Percentiles rank a stretch among this genome's conserved stretches.
phyloP scores from a whole-genome alignment of 2,113 vertebrate species.

The Dryoscopus gambensis region DNA sequence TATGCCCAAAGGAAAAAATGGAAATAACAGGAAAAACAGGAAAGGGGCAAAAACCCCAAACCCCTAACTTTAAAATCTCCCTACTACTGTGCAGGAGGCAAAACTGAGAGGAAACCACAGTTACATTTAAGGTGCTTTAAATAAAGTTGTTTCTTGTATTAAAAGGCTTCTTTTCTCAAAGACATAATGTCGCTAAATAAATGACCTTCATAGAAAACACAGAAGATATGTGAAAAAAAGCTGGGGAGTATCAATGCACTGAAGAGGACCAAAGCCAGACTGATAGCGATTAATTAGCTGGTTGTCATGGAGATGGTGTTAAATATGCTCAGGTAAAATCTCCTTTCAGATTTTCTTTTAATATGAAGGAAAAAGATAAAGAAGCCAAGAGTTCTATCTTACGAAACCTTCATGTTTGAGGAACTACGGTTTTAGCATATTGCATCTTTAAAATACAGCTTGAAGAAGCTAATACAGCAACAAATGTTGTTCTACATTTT shows the following conservation, averaged over 20 bases:
- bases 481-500: not conserved
- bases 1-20: not conserved
- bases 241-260: slow-evolving; percentile 20
- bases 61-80: not conserved
- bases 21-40: not conserved
- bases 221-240: slow-evolving; percentile 41
- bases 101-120: not conserved
- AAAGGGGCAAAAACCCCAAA: not conserved
- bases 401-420: not conserved
- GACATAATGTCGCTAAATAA: not conserved
- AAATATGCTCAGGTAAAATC: slow-evolving; percentile 60
- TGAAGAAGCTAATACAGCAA: not conserved
- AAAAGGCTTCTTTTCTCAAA: not conserved
- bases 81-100: not conserved
- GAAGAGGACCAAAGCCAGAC: slow-evolving; percentile 54
- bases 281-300: slow-evolving; percentile 58
- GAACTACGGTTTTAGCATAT: not conserved
- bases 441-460: not conserved
- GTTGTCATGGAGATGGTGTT: slow-evolving; percentile 65
- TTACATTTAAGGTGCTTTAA: not conserved
- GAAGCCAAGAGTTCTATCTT: not conserved
- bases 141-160: not conserved
- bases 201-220: slow-evolving; percentile 35
- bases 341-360: slow-evolving; percentile 45
- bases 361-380: slow-evolving; percentile 21